Percentiles rank a stretch among this genome's conserved stretches.
phyloP scores from a whole-genome alignment of 1,140 invertebrate genomes.

The Pomacea maculata region DNA sequence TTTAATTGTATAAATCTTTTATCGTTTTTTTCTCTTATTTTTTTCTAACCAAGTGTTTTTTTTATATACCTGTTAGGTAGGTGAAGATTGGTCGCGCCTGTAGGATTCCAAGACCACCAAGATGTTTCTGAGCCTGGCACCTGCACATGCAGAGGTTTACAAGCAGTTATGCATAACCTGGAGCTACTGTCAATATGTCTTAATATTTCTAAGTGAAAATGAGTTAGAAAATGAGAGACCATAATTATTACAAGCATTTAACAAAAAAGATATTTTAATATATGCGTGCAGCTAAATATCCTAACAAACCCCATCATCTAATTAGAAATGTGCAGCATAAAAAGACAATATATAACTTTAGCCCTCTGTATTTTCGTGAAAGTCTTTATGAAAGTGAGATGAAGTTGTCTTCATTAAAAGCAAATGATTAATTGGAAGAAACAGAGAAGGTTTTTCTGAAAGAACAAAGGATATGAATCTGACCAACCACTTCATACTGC shows the following conservation, averaged over 20 bases:
- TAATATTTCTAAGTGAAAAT: not conserved
- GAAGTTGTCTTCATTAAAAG: not conserved
- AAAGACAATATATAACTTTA: not conserved
- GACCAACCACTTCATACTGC: slow-evolving; percentile 8
- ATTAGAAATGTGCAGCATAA: not conserved
- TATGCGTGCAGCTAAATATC: no score
- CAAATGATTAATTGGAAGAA: not conserved
- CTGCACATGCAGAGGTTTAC: slow-evolving; percentile 11
- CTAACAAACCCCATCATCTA: no score
- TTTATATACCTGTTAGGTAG: slow-evolving; percentile 28
- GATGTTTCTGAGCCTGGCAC: slow-evolving; percentile 22
- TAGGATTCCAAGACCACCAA: slow-evolving; percentile 38
- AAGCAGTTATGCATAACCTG: not conserved
- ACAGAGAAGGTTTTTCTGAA: no score
- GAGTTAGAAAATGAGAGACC: not conserved
- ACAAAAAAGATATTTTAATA: no score
- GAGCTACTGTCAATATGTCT: not conserved
- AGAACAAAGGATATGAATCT: not conserved
- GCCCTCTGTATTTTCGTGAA: no score
- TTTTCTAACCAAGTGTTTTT: no score
- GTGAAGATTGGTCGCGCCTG: slow-evolving; percentile 32
- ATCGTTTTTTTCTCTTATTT: not conserved
- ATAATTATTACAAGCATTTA: no score
- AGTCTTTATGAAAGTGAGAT: not conserved
- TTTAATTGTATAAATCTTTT: not conserved